These are phyloP conservation scores for Apodemia duryi DNA, from an alignment of 2,888 invertebrate genomes.

Conservation along the genomic window DNA sequence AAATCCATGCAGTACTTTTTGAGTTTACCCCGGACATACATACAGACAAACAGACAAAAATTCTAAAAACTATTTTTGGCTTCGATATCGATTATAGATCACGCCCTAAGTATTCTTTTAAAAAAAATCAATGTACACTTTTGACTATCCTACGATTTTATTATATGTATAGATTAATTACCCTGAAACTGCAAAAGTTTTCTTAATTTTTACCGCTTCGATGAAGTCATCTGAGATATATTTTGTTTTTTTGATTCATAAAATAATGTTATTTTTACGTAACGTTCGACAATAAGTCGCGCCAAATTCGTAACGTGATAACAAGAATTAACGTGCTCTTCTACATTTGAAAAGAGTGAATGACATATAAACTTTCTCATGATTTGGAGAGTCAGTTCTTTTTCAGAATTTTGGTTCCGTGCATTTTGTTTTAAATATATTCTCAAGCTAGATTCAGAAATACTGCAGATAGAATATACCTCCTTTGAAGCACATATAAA, in stretches of 20 bases:
- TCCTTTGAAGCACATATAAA: constrained; percentile 20
- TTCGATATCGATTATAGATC: too few species aligned
- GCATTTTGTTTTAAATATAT: constrained; percentile 13
- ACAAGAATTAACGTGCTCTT: background rate
- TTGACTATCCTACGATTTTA: too few species aligned
- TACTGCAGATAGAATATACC: constrained; percentile 16
- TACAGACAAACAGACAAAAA: too few species aligned
- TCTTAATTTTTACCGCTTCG: background rate
- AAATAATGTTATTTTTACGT: background rate
- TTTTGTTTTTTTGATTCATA: background rate
- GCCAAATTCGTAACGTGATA: background rate
- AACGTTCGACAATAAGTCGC: background rate
- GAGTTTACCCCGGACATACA: too few species aligned
- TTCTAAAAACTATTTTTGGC: too few species aligned
- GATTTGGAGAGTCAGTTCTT: constrained; percentile 18
- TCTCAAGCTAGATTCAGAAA: constrained; percentile 20
- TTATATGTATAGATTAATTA: too few species aligned
- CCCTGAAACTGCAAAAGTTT: background rate
- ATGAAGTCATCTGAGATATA: background rate
- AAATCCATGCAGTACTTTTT: too few species aligned
- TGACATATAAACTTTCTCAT: constrained; percentile 20
- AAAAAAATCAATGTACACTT: too few species aligned
- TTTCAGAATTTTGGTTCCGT: constrained; percentile 17
- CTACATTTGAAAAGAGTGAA: constrained; percentile 15
- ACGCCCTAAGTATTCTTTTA: too few species aligned